Evolutionary conservation across 2,888 invertebrate species (phyloP).

Genomic region (Ophion obscuratus): DNA sequence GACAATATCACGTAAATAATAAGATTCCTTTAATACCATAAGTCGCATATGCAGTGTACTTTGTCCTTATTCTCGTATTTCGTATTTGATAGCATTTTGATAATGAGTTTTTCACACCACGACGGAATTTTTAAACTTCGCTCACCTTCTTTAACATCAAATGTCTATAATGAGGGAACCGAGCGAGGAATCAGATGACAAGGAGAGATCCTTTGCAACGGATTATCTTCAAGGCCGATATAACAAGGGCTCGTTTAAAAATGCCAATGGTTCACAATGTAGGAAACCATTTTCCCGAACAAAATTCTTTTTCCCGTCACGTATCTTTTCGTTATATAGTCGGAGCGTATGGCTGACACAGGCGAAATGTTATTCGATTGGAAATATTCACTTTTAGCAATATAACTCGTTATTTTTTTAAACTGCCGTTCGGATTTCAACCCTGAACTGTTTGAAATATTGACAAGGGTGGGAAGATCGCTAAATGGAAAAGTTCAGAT

Average conservation of each 20-base stretch:
- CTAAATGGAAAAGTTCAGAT: slow-evolving; percentile 25
- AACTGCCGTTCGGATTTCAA: not conserved
- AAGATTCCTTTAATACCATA: not conserved
- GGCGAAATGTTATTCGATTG: not conserved
- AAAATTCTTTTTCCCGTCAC: too few relatives aligned
- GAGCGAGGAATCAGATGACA: too few relatives aligned
- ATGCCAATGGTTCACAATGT: not conserved
- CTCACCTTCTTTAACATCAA: not conserved
- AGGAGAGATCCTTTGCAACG: too few relatives aligned
- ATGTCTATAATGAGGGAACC: too few relatives aligned
- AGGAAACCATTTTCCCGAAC: not conserved
- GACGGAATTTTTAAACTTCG: not conserved
- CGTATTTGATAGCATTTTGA: not conserved
- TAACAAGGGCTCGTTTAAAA: too few relatives aligned
- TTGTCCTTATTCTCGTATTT: not conserved
- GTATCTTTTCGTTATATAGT: not conserved
- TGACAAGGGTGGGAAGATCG: slow-evolving; percentile 7
- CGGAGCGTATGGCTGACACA: not conserved
- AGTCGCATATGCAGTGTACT: not conserved
- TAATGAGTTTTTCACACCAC: not conserved
- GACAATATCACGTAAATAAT: not conserved
- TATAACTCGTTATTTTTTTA: not conserved
- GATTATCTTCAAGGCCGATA: too few relatives aligned
- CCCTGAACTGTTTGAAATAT: not conserved
- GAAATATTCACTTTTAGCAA: not conserved